A percentile compares a stretch with the other conserved stretches of the same genome.
These are phyloP conservation scores for Clarias batrachus DNA, from an alignment of 2,113 vertebrate genomes.

Conservation along the genomic window DNA sequence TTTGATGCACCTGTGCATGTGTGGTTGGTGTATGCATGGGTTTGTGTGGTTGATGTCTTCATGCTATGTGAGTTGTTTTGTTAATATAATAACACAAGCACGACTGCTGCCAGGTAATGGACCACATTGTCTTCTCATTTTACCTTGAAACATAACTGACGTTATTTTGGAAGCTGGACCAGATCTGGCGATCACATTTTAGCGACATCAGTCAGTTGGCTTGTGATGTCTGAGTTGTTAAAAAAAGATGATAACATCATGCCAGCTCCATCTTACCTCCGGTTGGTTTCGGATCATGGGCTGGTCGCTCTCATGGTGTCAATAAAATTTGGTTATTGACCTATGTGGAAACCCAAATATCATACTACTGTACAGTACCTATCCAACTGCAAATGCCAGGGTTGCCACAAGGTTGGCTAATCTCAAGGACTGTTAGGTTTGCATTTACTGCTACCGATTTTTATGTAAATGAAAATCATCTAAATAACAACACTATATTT, in stretches of 20 bases:
- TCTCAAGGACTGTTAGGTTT: not conserved
- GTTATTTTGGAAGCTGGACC: not conserved
- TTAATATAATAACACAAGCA: too few relatives aligned
- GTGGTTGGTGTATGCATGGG: not conserved
- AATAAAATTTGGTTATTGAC: not conserved
- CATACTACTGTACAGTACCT: not conserved
- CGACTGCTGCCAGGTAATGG: too few relatives aligned
- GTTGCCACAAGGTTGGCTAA: not conserved
- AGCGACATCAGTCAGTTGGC: too few relatives aligned
- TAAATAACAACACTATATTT: not conserved
- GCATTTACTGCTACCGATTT: not conserved
- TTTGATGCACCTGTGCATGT: not conserved
- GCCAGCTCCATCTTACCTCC: not conserved
- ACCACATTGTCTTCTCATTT: too few relatives aligned
- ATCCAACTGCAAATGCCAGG: not conserved
- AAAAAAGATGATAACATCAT: too few relatives aligned
- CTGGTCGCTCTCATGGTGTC: not conserved
- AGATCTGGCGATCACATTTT: not conserved
- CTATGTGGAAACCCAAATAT: not conserved
- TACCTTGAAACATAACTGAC: too few relatives aligned
- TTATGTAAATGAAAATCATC: not conserved
- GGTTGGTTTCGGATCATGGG: not conserved
- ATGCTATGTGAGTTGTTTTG: not conserved
- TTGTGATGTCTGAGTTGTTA: too few relatives aligned
- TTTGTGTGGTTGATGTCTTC: not conserved